phyloP scores from a whole-genome alignment of 2,113 vertebrate genomes.

The Emydocephalus ijimae region DNA sequence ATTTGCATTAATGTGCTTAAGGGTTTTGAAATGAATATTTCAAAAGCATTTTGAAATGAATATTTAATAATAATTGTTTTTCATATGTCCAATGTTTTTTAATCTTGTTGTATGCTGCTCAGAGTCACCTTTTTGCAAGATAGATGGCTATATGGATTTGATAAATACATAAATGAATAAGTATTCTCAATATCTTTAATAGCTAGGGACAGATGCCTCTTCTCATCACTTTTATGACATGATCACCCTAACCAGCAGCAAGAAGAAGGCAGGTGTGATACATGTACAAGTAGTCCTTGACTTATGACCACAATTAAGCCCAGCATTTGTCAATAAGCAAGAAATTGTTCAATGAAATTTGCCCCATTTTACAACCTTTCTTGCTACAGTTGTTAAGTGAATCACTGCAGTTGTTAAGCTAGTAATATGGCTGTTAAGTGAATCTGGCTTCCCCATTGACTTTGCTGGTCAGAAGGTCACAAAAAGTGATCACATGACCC shows the following conservation, averaged over 20 bases:
- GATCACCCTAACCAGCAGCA: not conserved
- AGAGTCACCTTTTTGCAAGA: not conserved
- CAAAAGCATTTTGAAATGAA: not conserved
- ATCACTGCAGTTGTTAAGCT: no score
- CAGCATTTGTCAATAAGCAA: no score
- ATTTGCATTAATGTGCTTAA: not conserved
- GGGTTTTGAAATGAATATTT: not conserved
- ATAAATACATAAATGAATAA: not conserved
- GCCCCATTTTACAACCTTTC: no score
- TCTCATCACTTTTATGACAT: not conserved
- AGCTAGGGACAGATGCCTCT: not conserved
- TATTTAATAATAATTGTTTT: not conserved
- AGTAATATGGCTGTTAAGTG: no score
- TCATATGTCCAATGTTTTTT: not conserved
- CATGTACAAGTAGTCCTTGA: not conserved
- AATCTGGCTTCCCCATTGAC: no score
- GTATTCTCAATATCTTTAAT: not conserved
- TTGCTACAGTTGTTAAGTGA: no score
- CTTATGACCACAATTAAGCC: no score
- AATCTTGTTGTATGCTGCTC: not conserved
- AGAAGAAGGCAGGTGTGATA: not conserved
- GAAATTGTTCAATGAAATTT: no score
- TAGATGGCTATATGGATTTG: not conserved
- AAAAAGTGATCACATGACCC: no score
- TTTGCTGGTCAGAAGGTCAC: no score